Base-by-base conservation (phyloP, 2,113 vertebrate species). In the Forbesichthys agassizii region DNA sequence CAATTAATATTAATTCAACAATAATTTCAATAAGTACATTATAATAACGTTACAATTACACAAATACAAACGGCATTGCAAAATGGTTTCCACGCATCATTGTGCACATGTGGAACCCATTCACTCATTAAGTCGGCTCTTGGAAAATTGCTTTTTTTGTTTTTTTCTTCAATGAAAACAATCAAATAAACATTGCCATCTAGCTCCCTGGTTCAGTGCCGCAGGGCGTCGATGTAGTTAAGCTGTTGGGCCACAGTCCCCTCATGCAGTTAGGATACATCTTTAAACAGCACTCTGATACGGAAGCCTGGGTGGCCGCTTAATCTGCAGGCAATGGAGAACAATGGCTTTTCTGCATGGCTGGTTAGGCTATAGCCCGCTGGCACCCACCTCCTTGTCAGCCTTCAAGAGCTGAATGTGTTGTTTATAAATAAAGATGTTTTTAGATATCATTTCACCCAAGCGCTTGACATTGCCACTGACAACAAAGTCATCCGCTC, bases 401-500 rank as follows among this genome's bases (percentile, higher is more conserved):
- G 59, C 51, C 48, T 71, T 69, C 76, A 67, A 77, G 66, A 75
- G 65, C 68, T 62, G 68, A 74, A 62, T 82, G 48, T 78, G 69
- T 80, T 81, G 66, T 87, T 81, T 85, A 87, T 87, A 83, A 85
- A 89, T 84, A 81, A 84, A 80, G 68, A 80, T 81, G 66, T 78
- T 78, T 77, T 53, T 75, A 74, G 67, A 68, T 77, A 79, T 75
- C 47, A 78, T 82, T 80, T 77, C 57, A 81, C 76, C 62, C 51
- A 48, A 56, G 62, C 63, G 64, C 78, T 69, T 86, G 84, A 87
- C 86, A 84, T 85, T 88, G 82, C 56, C 60, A 70, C 49, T 72
- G 73, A 81, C 75, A 73, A 77, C 55, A 82, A 85, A 79, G 80
- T 82, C 69, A 67, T 59, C 12, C 49, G 14, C 52, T 57, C 16